A percentile compares a stretch with the other conserved stretches of the same genome.
phyloP scores from a whole-genome alignment of 1,140 invertebrate genomes.

The Neodiprion virginianus region DNA sequence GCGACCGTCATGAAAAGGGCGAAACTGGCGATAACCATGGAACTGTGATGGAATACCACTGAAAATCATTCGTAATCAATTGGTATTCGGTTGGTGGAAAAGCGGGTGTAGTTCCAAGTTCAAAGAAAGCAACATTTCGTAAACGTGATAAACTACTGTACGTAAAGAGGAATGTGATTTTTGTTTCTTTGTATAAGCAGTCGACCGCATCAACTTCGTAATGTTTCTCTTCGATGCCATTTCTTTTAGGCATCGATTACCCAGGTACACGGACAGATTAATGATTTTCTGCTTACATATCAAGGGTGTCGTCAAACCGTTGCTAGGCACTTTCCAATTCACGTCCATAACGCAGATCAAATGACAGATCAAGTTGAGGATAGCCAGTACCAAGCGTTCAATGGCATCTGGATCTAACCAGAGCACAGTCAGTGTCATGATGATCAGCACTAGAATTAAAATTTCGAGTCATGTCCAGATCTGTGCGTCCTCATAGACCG shows the following conservation, averaged over 20 bases:
- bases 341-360: conserved; percentile 52
- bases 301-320: conserved; percentile 44
- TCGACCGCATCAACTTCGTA: too few species aligned
- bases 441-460: conserved; percentile 51
- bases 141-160: too few species aligned
- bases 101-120: too few species aligned
- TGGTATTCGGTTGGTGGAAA: too few species aligned
- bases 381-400: conserved; percentile 56
- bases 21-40: conserved; percentile 51
- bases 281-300: conserved; percentile 40
- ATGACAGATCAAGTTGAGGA: conserved; percentile 60
- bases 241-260: too few species aligned
- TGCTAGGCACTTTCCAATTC: conserved; percentile 53
- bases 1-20: conserved; percentile 57
- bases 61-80: conserved; percentile 26
- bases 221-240: too few species aligned
- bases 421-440: conserved; percentile 57
- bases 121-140: too few species aligned
- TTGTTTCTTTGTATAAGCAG: too few species aligned
- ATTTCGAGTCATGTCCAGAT: neutral
- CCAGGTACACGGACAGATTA: too few species aligned
- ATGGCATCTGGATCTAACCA: conserved; percentile 55
- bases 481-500: too few species aligned
- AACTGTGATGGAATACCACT: conserved; percentile 59
- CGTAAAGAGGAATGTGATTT: too few species aligned